Evolutionary conservation across 2,113 vertebrate genomes (phyloP), one percentile per base, ranked within the genome.

Genomic region (Chrysemys picta): DNA sequence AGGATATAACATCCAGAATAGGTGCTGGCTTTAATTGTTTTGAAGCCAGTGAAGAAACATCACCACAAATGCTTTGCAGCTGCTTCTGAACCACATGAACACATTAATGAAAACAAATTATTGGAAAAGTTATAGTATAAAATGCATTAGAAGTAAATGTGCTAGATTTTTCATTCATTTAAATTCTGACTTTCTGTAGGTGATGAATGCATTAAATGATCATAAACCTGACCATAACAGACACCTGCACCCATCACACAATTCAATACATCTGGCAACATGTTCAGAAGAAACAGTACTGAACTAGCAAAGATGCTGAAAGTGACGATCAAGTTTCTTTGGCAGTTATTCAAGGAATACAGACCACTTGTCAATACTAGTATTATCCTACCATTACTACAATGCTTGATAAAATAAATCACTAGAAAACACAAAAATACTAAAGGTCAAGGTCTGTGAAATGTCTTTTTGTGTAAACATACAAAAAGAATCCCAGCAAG

Each of bases 31-130:
- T 59, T 16, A 3, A 42, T 27, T 35, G 38, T 85, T 27, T 53
- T 38, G 3, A 47, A 47, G 42, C 42, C 42, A 47, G 6, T 42
- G 22, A 47, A 78, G 25, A 78, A 78, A 78, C 42, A 27, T 90
- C 31, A 31, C 0, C 0, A 88, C 49, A 76, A 80, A 42, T 9
- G 0, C 0, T 29, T 47, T 0, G 0, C 27, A 0, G 1, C 87
- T 10, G 4, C 85, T 56, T 86, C 59, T 21, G 72, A 86, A 76
- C 4, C 72, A 84, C 0, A 10, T 56, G n/a, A 56, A 8, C 19
- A 38, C 78, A 90, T 80, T 84, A 91, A 88, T 88, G 79, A 79
- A 86, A 86, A 81, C 72, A 69, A 85, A n/a, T 81, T 54, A 52
- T 49, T 52, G 72, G 85, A 29, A 78, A 72, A 78, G 80, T 53